Conservation (phyloP, 2,888 invertebrate genomes). For the Yponomeuta evonymella region DNA sequence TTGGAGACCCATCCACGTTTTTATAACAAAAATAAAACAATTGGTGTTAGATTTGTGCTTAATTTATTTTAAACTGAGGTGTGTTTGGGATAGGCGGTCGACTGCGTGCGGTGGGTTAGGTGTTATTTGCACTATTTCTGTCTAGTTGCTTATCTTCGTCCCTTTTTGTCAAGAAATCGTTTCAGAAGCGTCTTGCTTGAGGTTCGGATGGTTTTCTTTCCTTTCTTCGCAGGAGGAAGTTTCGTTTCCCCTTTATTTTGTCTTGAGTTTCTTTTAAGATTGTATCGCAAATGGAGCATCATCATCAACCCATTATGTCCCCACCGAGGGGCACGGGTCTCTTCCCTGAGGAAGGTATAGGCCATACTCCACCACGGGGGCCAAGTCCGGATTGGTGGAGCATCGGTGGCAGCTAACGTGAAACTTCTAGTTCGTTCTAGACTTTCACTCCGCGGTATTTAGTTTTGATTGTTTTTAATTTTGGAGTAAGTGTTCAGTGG, state of each 20-base stretch:
- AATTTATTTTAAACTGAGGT: constrained; percentile 39
- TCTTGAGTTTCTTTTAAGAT: constrained; percentile 13
- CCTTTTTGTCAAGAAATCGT: constrained; percentile 9
- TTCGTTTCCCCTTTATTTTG: constrained; percentile 21
- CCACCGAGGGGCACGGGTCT: no score
- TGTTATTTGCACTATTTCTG: constrained; percentile 37
- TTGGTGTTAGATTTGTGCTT: constrained; percentile 59
- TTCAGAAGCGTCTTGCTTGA: constrained; percentile 15
- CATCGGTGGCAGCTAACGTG: neutral
- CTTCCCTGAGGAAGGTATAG: no score
- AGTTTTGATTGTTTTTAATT: constrained; percentile 27
- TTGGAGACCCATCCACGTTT: constrained; percentile 35
- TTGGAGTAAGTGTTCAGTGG: neutral
- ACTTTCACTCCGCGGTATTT: constrained; percentile 25
- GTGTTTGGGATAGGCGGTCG: constrained; percentile 70
- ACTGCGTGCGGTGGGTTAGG: constrained; percentile 43
- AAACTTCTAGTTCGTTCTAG: neutral
- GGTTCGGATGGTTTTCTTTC: constrained; percentile 21
- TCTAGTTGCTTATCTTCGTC: constrained; percentile 1
- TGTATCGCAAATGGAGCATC: neutral
- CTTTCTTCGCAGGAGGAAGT: constrained; percentile 25
- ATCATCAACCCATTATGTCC: no score
- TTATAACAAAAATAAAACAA: constrained; percentile 31
- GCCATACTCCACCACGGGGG: no score
- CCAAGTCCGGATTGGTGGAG: neutral